Percentiles rank a stretch among this genome's conserved stretches.
These are phyloP conservation scores for Morelia viridis DNA, from an alignment of 2,797 vertebrate species.

Conservation along the genomic window DNA sequence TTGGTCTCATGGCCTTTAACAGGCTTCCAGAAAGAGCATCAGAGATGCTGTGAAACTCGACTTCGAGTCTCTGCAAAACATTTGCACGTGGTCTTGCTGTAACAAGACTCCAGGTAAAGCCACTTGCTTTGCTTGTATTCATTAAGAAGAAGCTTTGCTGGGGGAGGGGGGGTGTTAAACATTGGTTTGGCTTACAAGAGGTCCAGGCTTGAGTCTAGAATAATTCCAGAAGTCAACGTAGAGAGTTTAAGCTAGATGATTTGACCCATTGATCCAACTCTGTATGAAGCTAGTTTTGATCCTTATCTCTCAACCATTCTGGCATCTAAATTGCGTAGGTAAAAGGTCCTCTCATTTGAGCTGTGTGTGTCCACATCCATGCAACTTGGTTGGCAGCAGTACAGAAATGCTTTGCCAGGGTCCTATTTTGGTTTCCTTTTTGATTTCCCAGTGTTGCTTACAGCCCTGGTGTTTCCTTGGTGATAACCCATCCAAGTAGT, in stretches of 20 bases:
- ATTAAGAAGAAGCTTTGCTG: neutral
- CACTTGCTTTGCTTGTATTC: neutral
- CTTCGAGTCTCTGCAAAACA: neutral
- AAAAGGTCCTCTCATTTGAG: neutral
- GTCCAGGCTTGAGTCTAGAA: neutral
- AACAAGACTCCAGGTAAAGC: constrained; percentile 13
- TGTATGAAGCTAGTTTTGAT: neutral
- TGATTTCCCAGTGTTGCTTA: neutral
- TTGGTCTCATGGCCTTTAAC: neutral
- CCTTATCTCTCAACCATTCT: neutral
- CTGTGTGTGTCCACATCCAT: neutral
- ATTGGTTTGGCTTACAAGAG: neutral
- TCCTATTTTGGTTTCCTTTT: neutral
- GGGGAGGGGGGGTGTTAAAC: too few relatives aligned
- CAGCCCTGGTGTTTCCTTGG: too few relatives aligned
- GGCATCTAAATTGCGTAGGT: neutral
- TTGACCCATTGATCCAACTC: neutral
- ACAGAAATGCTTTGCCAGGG: neutral
- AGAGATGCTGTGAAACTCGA: constrained; percentile 18
- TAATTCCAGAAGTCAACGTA: neutral
- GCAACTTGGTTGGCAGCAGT: neutral
- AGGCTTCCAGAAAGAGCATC: neutral
- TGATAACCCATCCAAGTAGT: neutral
- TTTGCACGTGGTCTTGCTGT: neutral
- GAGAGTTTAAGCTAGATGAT: neutral